Evolutionary conservation across 1,140 invertebrate species (phyloP).

Genomic region (Cotesia glomerata): DNA sequence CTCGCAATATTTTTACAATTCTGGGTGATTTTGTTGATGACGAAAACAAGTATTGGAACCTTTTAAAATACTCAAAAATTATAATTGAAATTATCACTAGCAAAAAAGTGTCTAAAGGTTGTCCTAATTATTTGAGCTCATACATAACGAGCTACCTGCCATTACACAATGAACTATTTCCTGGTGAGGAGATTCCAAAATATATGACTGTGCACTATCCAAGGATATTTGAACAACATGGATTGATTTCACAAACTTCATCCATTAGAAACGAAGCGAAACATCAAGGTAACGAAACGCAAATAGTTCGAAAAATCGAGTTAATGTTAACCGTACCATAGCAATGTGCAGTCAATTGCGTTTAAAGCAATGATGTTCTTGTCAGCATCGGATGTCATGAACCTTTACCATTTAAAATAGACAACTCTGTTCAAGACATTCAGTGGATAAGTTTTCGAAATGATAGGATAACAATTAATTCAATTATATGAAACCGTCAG

Average conservation of each 20-base stretch:
- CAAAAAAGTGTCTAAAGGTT: no score
- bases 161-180: conserved; percentile 22
- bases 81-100: no score
- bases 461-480: background rate
- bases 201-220: conserved; percentile 30
- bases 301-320: background rate
- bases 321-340: background rate
- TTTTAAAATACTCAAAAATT: no score
- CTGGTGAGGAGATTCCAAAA: conserved; percentile 26
- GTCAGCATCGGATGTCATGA: conserved; percentile 3
- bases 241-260: conserved; percentile 20
- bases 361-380: background rate
- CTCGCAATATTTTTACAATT: no score
- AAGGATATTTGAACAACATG: conserved; percentile 5
- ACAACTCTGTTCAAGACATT: background rate
- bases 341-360: background rate
- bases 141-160: background rate
- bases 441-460: background rate
- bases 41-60: no score
- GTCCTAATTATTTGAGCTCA: no score
- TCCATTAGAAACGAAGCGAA: conserved; percentile 27
- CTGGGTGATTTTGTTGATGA: no score
- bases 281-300: conserved; percentile 25
- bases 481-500: no score
- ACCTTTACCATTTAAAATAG: background rate